Percentiles rank a stretch among this genome's conserved stretches.
phyloP scores from a whole-genome alignment of 2,888 invertebrate species.

The Blastobasis adustella region DNA sequence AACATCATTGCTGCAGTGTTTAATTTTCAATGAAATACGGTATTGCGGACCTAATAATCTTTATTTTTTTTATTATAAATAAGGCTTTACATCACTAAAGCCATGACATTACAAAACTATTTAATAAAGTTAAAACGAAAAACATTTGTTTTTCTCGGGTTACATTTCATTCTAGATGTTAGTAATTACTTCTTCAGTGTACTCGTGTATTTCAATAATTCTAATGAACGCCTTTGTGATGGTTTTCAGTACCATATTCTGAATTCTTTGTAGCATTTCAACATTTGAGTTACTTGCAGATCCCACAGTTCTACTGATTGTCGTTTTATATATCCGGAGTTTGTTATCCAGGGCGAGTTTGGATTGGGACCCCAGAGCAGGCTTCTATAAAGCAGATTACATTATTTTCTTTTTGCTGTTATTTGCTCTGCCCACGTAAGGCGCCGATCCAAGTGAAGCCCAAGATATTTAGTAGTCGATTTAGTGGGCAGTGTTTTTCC shows the following conservation, averaged over 20 bases:
- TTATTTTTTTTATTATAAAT: constrained; percentile 73
- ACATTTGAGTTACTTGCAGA: background rate
- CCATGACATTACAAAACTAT: constrained; percentile 57
- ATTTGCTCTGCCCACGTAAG: background rate
- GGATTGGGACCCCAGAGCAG: background rate
- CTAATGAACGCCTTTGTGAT: too few species aligned
- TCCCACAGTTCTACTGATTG: background rate
- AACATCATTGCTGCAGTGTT: constrained; percentile 32
- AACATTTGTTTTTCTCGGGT: constrained; percentile 18
- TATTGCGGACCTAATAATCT: constrained; percentile 63
- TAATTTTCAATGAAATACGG: constrained; percentile 60
- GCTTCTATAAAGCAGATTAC: background rate
- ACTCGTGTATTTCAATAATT: too few species aligned
- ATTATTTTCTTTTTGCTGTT: background rate
- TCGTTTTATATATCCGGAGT: background rate
- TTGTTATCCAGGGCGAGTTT: background rate
- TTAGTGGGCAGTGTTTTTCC: background rate
- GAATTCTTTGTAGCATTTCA: background rate
- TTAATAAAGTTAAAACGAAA: constrained; percentile 29
- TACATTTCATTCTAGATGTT: constrained; percentile 26
- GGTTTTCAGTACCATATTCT: background rate
- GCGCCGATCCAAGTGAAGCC: background rate
- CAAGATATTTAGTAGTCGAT: background rate
- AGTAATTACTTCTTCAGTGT: constrained; percentile 11
- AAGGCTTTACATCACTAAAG: constrained; percentile 62